A percentile compares a stretch with the other conserved stretches of the same genome.
Conservation (phyloP, 2,113 vertebrate species). For the Phalacrocorax brasilianus region DNA sequence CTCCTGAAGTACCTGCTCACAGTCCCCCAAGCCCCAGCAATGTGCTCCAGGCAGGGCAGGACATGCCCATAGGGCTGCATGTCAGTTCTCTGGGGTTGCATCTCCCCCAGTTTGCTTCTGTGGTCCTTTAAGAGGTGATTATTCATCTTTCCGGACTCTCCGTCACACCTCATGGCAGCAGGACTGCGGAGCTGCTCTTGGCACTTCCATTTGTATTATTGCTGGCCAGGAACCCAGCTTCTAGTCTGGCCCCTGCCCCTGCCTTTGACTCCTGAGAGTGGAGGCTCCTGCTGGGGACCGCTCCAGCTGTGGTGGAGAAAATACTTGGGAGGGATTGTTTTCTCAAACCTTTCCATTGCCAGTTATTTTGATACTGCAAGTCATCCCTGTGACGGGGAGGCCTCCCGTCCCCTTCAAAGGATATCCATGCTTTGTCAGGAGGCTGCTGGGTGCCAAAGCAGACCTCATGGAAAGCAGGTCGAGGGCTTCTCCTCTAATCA, state of each 20-base stretch:
- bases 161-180: neutral
- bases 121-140: neutral
- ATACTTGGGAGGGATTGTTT: neutral
- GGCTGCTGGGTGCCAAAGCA: neutral
- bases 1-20: neutral
- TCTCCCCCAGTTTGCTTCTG: neutral
- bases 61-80: accelerated
- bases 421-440: neutral
- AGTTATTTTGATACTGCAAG: neutral
- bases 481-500: slow-evolving; percentile 25
- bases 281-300: slow-evolving; percentile 30
- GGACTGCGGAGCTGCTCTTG: slow-evolving; percentile 5
- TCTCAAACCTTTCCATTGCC: neutral
- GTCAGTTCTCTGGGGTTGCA: neutral
- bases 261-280: slow-evolving; percentile 2
- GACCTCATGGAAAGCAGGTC: neutral
- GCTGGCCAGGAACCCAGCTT: slow-evolving; percentile 37
- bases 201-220: slow-evolving; percentile 42
- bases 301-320: neutral
- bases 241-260: slow-evolving; percentile 54
- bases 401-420: neutral
- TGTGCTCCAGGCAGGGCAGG: neutral
- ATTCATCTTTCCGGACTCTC: neutral
- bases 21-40: accelerated
- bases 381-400: neutral